Evolutionary conservation across 2,888 invertebrate genomes (phyloP).

Genomic region (Portevinia maculata): DNA sequence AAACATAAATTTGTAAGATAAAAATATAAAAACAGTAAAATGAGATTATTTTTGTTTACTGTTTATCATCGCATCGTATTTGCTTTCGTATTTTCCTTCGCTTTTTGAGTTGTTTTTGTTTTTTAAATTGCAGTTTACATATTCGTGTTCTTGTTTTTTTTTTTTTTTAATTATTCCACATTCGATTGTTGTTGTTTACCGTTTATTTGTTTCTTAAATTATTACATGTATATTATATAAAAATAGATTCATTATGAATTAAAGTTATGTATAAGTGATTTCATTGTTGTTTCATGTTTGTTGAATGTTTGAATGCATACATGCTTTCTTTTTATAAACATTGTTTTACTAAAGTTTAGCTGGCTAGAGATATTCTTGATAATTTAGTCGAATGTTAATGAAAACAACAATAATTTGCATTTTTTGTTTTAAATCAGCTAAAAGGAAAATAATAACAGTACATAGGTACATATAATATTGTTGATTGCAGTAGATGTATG

Average conservation of each 20-base stretch:
- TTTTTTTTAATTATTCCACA: conserved; percentile 34
- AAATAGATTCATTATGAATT: conserved; percentile 76
- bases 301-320: conserved; percentile 39
- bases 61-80: conserved; percentile 26
- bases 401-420: conserved; percentile 33
- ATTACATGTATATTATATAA: conserved; percentile 77
- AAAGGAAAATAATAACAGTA: conserved; percentile 47
- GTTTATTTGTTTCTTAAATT: conserved; percentile 62
- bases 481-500: conserved; percentile 77
- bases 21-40: neutral
- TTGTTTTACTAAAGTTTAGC: conserved; percentile 42
- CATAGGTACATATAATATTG: conserved; percentile 22
- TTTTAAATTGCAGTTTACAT: conserved; percentile 20
- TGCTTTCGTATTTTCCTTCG: conserved; percentile 20
- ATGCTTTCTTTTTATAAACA: conserved; percentile 6
- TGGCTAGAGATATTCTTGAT: conserved; percentile 16
- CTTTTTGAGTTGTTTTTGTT: neutral
- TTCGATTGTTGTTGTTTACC: conserved; percentile 63
- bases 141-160: conserved; percentile 6
- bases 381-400: conserved; percentile 36
- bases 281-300: conserved; percentile 61
- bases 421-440: conserved; percentile 13
- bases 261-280: conserved; percentile 74
- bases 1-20: neutral
- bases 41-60: conserved; percentile 8